Base-by-base conservation (phyloP, 2,113 vertebrate species). In the Pterocles gutturalis region DNA sequence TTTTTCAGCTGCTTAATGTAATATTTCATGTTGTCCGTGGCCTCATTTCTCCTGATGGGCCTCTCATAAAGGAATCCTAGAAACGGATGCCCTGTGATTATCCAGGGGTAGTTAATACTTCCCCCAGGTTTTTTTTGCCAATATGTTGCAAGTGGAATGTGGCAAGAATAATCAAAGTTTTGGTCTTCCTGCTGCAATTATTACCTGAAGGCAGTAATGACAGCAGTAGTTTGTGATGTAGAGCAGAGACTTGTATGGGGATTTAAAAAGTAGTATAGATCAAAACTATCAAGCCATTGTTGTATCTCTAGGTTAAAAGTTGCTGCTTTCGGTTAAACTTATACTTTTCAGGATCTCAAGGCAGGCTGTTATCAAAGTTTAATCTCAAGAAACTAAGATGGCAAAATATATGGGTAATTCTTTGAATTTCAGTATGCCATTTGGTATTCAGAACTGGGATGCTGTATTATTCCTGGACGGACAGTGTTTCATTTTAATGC, bases 61-160 rank as follows among this genome's bases (percentile, higher is more conserved):
- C 24, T 81, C n/a, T 89, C 38, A 16, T 17, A 57, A 79, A 79
- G 58, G 54, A 87, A 83, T 72, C 84, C 90, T 90, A 69, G 78
- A 90, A 85, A 72, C 0, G 5, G 49, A 41, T 83, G 45, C 62
- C 45, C 58, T 90, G 75, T 94, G 70, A 91, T 96, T 91, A 86
- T 41, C 69, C 54, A 7, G n/a, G 36, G 25, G 25, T 41, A 91
- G 85, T 91, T 85, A 90, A 62, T 33, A 51, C 45, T 90, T 91
- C 78, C 38, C 18, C 36, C 28, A 0, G 46, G 62, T 94, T 96
- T 89, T 89, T 87, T 84, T 90, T 94, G 77, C 33, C 91, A 89
- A 17, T 54, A 11, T 57, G 41, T 91, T 79, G n/a, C 77, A 89
- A 94, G 91, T 87, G 81, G 72, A 87, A 83, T 91, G 84, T 93